Evolutionary conservation across 2,113 vertebrate genomes (phyloP).

Genomic region (Bufo bufo): DNA sequence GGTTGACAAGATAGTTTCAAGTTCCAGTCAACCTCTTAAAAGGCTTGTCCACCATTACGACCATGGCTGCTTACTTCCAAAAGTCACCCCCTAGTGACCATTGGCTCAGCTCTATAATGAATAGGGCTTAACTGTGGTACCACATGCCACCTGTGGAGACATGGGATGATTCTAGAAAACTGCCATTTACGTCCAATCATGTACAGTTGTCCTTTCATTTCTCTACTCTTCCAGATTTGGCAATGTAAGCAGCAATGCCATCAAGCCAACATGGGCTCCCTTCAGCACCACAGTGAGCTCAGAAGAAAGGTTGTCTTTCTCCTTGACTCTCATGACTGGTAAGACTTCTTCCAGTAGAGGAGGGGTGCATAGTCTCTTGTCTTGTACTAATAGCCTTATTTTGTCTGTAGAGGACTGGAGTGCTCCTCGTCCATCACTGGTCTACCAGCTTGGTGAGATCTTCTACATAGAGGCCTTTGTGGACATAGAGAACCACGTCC

Average conservation of each 20-base stretch:
- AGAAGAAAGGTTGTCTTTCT: slow-evolving; percentile 69
- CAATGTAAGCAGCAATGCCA: slow-evolving; percentile 71
- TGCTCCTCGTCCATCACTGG: not conserved
- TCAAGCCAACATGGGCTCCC: slow-evolving; percentile 76
- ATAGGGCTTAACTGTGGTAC: too few relatives aligned
- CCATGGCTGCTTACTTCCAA: too few relatives aligned
- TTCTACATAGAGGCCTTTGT: slow-evolving; percentile 54
- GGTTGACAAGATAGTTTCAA: too few relatives aligned
- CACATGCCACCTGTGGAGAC: too few relatives aligned
- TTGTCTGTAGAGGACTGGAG: slow-evolving; percentile 23
- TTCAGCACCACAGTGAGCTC: slow-evolving; percentile 64
- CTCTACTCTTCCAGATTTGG: slow-evolving; percentile 64
- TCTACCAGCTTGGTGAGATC: not conserved
- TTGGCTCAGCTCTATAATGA: too few relatives aligned
- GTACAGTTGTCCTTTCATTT: too few relatives aligned
- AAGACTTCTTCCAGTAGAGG: not conserved
- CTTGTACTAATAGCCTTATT: fast-evolving
- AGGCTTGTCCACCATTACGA: too few relatives aligned
- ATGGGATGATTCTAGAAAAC: too few relatives aligned
- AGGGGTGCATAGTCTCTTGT: too few relatives aligned
- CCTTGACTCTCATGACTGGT: slow-evolving; percentile 75
- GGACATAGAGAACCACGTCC: slow-evolving; percentile 61
- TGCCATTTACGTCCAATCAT: too few relatives aligned
- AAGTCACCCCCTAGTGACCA: too few relatives aligned
- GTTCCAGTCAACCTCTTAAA: too few relatives aligned